These are phyloP conservation scores for Argyresthia goedartella DNA, from an alignment of 2,888 invertebrate genomes.

Conservation along the genomic window DNA sequence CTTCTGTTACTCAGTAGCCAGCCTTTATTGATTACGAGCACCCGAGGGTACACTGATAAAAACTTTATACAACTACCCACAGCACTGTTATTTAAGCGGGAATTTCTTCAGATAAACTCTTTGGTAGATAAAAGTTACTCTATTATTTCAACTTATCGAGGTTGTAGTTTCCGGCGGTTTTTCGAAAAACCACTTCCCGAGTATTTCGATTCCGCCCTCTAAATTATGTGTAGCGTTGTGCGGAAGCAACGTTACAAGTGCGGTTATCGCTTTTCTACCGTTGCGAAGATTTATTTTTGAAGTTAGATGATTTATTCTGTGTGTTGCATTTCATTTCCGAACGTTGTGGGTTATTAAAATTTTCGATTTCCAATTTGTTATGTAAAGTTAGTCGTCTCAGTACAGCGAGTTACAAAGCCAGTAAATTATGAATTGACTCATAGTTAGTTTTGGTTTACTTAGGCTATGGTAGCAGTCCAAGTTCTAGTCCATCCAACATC, in stretches of 20 bases:
- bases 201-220: slow-evolving; percentile 19
- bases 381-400: not conserved
- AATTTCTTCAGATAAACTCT: slow-evolving; percentile 31
- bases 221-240: slow-evolving; percentile 58
- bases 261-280: slow-evolving; percentile 21
- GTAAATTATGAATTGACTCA: too few species aligned
- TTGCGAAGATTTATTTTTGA: not conserved
- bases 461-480: too few species aligned
- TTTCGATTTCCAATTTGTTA: not conserved
- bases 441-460: too few species aligned
- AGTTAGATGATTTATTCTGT: not conserved
- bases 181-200: slow-evolving; percentile 2
- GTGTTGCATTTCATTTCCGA: not conserved
- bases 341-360: too few species aligned
- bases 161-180: not conserved
- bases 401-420: too few species aligned
- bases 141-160: slow-evolving; percentile 38
- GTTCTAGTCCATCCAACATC: too few species aligned
- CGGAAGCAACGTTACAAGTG: slow-evolving; percentile 28
- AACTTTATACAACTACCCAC: slow-evolving; percentile 27
- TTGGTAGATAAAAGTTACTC: slow-evolving; percentile 47
- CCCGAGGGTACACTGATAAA: slow-evolving; percentile 40
- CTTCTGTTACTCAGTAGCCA: slow-evolving; percentile 9
- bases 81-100: slow-evolving; percentile 41
- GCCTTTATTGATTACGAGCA: slow-evolving; percentile 34